Evolutionary conservation across 1,140 invertebrate genomes (phyloP).

Genomic region (Lineus longissimus): DNA sequence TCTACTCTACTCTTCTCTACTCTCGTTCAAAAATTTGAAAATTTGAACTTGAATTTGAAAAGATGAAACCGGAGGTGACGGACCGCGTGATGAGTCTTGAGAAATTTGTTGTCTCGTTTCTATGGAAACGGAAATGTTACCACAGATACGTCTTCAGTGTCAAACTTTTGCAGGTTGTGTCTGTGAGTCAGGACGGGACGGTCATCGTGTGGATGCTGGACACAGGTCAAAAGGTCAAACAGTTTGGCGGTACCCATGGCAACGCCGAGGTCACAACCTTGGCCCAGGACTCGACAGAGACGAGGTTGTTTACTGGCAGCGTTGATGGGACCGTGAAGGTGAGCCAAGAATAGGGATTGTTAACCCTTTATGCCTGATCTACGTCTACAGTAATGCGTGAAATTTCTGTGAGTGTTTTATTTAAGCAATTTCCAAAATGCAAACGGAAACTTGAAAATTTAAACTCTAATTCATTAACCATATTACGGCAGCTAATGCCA

Average conservation of each 20-base stretch:
- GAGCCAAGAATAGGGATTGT: background rate
- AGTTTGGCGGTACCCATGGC: constrained; percentile 44
- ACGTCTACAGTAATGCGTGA: no score
- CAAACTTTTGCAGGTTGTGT: constrained; percentile 40
- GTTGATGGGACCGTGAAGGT: constrained; percentile 53
- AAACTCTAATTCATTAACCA: background rate
- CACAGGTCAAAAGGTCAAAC: constrained; percentile 54
- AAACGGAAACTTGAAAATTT: background rate
- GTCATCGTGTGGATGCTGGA: constrained; percentile 53
- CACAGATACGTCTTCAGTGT: no score
- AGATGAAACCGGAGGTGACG: constrained; percentile 50
- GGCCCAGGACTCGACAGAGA: constrained; percentile 43
- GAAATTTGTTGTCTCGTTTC: no score
- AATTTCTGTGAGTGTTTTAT: background rate
- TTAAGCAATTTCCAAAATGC: background rate
- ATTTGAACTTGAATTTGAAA: no score
- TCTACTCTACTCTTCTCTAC: no score
- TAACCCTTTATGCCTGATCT: no score
- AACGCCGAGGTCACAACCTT: constrained; percentile 49
- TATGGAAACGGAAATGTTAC: no score
- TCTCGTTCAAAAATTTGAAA: no score
- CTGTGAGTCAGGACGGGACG: constrained; percentile 46
- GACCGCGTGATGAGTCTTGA: constrained; percentile 28
- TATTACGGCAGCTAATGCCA: no score
- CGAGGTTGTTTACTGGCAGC: constrained; percentile 44